Base-by-base conservation (phyloP, 2,888 invertebrate genomes). In the Matsumyia berberina region DNA sequence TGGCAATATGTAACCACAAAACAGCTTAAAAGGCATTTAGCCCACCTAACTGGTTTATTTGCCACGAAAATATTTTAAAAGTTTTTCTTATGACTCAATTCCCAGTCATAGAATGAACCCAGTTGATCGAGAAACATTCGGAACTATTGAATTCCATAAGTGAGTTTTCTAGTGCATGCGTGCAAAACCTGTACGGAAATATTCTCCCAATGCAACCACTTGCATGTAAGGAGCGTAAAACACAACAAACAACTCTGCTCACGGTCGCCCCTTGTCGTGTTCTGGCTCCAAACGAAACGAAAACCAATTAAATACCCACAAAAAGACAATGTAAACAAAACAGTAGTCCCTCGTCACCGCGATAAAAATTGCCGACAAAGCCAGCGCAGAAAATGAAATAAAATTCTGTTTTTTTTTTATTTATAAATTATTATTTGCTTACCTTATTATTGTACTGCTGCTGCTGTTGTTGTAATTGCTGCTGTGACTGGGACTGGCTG, bases 391-490 rank as follows among this genome's bases (percentile, higher is more conserved):
- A 42, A 73, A 24, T 24, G 24, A 29, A 66, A 66, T 7, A 35
- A 58, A 64, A 35, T 39, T 12, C 0, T 53, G n/a, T 35, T 8
- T 31, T 17, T 19, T 19, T 31, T 31, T 53, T 39, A 74, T 55
- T 46, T n/a, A n/a, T n/a, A 49, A 53, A 35, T 57, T 33, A 39
- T 12, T 57, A 64, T 66, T 53, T 51, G 60, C 87, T 86, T 69
- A 87, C 87, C 87, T 87, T 87, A 60, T 87, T 66, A 67, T 72
- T 87, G 42, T 87, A 86, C 19, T 85, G 80, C 44, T 85, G 86
- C 53, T 79, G 86, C 33, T 78, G 86, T 53, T 67, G 87, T 6
- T 69, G 70, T 11, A 82, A 74, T 37, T 82, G 81, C 55, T 85
- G 85, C 70, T 80, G 80, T n/a, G 85, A 85, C 15, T 76, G 85